Evolutionary conservation across 2,888 invertebrate genomes (phyloP), one percentile per base, ranked within the genome.

Genomic region (Eudasyphora cyanicolor): DNA sequence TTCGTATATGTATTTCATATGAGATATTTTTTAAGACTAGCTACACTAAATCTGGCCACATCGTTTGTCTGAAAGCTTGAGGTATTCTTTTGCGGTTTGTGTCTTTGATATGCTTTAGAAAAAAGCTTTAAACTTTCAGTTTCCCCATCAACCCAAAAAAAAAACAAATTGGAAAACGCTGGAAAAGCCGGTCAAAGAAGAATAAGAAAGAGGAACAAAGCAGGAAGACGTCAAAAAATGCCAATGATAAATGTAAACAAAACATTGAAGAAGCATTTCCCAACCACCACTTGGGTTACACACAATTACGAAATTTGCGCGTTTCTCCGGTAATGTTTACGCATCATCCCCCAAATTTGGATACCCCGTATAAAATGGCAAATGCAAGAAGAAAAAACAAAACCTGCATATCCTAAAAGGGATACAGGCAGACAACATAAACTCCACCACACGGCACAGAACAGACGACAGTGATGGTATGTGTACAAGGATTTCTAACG

Each of bases 341-440:
- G 77, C 83, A 83, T 83, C 83, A 83, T 83, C 83, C 83, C 79
- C 77, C 74, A 14, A 60, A 69, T 24, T 10, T 3, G 62, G 29
- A n/a, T 21, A 21, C 32, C 21, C 12, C 54, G 21, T 7, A 54
- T 21, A 32, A 60, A 62, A 29, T 32, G 6, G 42, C 67, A 67
- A 67, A 35, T 35, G 54, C 8, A 32, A 2, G 38, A 5, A 60
- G 32, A 62, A 54, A 49, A 21, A 71, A 35, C 14, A 51, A 32
- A 49, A n/a, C 32, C 19, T 60, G 35, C 62, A 75, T 64, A 79
- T 79, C 62, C 38, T 24, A 69, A 78, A 57, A 57, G 24, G 70
- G 73, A 77, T 83, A 79, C 60, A 83, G 76, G 69, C 60, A n/a
- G n/a, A 79, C 60, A 82, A 54, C 75, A 74, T 14, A 78, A 45